Evolutionary conservation across 1,140 invertebrate genomes (phyloP).

Genomic region (Chrysoperla carnea): DNA sequence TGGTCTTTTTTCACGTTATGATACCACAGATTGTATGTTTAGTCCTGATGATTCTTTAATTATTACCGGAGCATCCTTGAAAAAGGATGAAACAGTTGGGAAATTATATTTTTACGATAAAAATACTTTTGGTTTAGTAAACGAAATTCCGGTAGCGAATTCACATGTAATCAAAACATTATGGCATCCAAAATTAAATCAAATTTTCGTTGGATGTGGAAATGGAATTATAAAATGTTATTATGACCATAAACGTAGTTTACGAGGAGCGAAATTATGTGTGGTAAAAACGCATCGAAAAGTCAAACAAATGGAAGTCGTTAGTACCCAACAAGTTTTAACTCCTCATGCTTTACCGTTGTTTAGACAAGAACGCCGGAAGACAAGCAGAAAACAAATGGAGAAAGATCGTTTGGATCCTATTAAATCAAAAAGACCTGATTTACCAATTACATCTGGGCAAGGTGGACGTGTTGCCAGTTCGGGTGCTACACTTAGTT

Average conservation of each 20-base stretch:
- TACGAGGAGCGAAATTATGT: conserved; percentile 83
- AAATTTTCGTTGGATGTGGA: conserved; percentile 84
- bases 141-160: conserved; percentile 54
- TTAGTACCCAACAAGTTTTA: conserved; percentile 86
- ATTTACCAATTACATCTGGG: conserved; percentile 87
- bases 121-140: conserved; percentile 55
- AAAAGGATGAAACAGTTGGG: conserved; percentile 48
- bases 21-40: conserved; percentile 85
- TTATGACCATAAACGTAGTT: conserved; percentile 73
- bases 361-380: conserved; percentile 82
- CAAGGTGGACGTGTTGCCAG: conserved; percentile 86
- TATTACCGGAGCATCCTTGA: conserved; percentile 72
- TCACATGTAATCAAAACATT: conserved; percentile 74
- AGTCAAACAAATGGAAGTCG: conserved; percentile 65
- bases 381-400: conserved; percentile 78
- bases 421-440: conserved; percentile 80
- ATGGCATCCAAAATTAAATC: conserved; percentile 96
- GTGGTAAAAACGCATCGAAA: conserved; percentile 65
- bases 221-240: conserved; percentile 82
- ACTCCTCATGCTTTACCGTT: conserved; percentile 92
- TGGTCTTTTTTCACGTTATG: conserved; percentile 68
- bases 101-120: conserved; percentile 68
- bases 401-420: conserved; percentile 86
- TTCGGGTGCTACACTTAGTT: conserved; percentile 90
- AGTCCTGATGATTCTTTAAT: conserved; percentile 86